phyloP scores from a whole-genome alignment of 1,140 invertebrate species.

The Brachionus paranguensis region DNA sequence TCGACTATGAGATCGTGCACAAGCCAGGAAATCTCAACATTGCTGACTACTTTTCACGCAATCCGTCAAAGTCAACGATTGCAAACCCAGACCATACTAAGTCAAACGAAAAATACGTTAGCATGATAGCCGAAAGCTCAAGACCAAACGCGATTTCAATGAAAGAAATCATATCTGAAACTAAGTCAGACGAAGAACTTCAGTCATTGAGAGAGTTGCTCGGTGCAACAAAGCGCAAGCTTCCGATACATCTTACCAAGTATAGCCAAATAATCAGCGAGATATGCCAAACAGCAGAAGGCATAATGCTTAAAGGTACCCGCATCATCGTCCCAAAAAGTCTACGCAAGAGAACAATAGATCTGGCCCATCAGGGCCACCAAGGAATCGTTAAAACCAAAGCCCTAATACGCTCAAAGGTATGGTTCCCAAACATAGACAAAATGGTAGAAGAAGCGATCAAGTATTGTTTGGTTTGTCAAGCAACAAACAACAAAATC shows the following conservation, averaged over 20 bases:
- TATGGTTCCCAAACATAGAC: background rate
- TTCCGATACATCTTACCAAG: background rate
- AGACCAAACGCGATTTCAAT: no score
- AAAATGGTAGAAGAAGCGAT: background rate
- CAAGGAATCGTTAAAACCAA: background rate
- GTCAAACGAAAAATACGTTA: background rate
- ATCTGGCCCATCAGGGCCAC: background rate
- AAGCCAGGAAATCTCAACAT: background rate
- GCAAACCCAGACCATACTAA: background rate
- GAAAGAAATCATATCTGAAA: background rate
- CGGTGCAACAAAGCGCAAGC: background rate
- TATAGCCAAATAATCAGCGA: background rate
- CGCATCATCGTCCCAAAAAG: background rate
- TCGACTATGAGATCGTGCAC: background rate
- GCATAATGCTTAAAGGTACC: background rate
- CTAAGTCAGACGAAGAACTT: background rate
- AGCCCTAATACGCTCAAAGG: background rate
- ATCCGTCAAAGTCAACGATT: background rate
- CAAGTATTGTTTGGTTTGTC: background rate
- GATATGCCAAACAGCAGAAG: background rate
- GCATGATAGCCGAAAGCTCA: background rate
- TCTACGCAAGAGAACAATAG: background rate
- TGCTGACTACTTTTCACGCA: background rate
- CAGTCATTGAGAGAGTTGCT: background rate
- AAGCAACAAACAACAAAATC: background rate